These are phyloP conservation scores for Apis cerana DNA, from an alignment of 1,140 invertebrate species.

Conservation along the genomic window DNA sequence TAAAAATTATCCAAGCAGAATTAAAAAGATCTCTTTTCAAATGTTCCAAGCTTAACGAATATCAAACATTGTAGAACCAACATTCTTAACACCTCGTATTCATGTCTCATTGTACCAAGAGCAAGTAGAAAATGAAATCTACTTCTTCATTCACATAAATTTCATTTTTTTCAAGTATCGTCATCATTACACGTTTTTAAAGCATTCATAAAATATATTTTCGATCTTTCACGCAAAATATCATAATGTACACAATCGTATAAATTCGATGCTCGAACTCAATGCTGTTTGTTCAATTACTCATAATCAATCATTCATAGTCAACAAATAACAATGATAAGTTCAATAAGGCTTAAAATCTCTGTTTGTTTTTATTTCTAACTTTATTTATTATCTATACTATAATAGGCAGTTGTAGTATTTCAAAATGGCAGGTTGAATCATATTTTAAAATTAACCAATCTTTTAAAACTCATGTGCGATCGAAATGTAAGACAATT, in stretches of 20 bases:
- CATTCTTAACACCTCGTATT: not conserved
- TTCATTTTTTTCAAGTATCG: not conserved
- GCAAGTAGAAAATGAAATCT: not conserved
- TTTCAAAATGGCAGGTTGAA: not conserved
- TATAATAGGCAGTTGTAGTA: too few species aligned
- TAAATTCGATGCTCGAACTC: too few species aligned
- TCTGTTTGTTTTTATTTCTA: too few species aligned
- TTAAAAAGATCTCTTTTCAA: not conserved
- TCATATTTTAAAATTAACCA: too few species aligned
- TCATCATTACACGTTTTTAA: not conserved
- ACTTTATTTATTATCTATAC: too few species aligned
- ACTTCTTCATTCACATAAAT: constrained; percentile 12
- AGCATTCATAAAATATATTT: constrained; percentile 2
- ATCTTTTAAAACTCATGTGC: constrained; percentile 2
- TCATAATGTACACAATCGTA: too few species aligned
- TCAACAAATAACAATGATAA: too few species aligned
- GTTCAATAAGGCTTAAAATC: too few species aligned
- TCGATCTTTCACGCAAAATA: constrained; percentile 12
- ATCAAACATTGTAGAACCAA: constrained; percentile 6
- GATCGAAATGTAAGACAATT: not conserved
- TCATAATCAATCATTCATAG: too few species aligned
- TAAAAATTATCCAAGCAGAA: not conserved
- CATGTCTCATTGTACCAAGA: not conserved
- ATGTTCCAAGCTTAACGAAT: constrained; percentile 16
- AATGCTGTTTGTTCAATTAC: too few species aligned